Evolutionary conservation across 1,140 invertebrate genomes (phyloP).

Genomic region (Lucilia cuprina): DNA sequence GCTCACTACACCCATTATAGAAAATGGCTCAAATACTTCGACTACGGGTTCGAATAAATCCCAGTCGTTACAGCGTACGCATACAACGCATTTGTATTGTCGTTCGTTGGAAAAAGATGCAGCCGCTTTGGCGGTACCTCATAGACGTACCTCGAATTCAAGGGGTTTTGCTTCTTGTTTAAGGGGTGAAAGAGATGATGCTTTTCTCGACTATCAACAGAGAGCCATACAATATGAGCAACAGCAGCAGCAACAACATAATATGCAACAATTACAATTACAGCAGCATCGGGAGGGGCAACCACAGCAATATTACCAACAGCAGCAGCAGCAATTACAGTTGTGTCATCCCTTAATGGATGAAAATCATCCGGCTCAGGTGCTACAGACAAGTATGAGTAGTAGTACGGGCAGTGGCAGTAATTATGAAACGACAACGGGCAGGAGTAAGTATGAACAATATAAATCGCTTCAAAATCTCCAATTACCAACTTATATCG

Average conservation of each 20-base stretch:
- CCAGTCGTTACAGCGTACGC: constrained; percentile 45
- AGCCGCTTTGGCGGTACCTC: constrained; percentile 18
- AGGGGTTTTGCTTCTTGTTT: constrained; percentile 59
- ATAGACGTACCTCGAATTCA: constrained; percentile 48
- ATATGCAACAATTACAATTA: background rate
- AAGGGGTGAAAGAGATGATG: constrained; percentile 58
- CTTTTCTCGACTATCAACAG: constrained; percentile 48
- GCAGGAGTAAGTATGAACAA: constrained; percentile 19
- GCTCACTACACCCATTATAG: constrained; percentile 35
- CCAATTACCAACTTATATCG: too few species aligned
- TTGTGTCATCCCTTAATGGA: background rate
- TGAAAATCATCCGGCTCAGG: constrained; percentile 20
- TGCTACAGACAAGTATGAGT: constrained; percentile 26
- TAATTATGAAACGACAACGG: constrained; percentile 27
- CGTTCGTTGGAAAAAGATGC: constrained; percentile 43
- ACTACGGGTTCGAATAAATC: constrained; percentile 38
- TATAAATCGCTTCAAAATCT: too few species aligned
- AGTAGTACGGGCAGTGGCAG: background rate
- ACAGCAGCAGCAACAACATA: constrained; percentile 44
- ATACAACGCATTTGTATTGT: constrained; percentile 40
- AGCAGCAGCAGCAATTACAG: background rate
- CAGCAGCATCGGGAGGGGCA: background rate
- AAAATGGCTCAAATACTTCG: constrained; percentile 35
- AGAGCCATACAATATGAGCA: constrained; percentile 44
- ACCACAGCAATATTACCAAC: background rate